phyloP scores from a whole-genome alignment of 2,113 vertebrate species.

The Platysternon megacephalum region DNA sequence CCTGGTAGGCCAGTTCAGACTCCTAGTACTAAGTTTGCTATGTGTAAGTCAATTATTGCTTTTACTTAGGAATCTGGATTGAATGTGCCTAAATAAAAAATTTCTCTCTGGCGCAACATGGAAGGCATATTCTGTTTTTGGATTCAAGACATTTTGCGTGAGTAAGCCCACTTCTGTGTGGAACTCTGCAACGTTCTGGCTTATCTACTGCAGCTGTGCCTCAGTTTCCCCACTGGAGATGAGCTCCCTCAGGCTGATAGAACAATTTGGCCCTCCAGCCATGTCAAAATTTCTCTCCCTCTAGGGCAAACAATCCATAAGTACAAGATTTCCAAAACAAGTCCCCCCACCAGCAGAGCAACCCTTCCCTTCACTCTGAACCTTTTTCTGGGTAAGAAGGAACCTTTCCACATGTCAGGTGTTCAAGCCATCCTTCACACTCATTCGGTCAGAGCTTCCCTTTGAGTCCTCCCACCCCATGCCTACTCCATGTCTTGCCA shows the following conservation, averaged over 20 bases:
- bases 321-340: not conserved
- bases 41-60: not conserved
- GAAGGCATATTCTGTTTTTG: not conserved
- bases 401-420: not conserved
- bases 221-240: not conserved
- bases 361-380: not conserved
- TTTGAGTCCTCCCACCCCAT: not conserved
- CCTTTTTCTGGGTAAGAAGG: too few species aligned
- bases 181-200: not conserved
- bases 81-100: accelerated
- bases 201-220: not conserved
- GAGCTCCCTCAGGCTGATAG: not conserved
- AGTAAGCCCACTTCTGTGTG: accelerated
- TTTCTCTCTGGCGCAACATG: not conserved
- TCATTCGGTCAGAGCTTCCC: not conserved
- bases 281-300: not conserved
- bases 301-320: not conserved
- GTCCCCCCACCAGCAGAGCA: not conserved
- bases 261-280: not conserved
- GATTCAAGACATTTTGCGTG: accelerated
- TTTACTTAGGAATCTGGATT: not conserved
- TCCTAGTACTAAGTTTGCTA: not conserved
- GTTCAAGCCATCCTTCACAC: not conserved
- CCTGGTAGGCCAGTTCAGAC: not conserved
- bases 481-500: not conserved